phyloP scores from a whole-genome alignment of 2,888 invertebrate genomes.

The Philhelius pedissequus region DNA sequence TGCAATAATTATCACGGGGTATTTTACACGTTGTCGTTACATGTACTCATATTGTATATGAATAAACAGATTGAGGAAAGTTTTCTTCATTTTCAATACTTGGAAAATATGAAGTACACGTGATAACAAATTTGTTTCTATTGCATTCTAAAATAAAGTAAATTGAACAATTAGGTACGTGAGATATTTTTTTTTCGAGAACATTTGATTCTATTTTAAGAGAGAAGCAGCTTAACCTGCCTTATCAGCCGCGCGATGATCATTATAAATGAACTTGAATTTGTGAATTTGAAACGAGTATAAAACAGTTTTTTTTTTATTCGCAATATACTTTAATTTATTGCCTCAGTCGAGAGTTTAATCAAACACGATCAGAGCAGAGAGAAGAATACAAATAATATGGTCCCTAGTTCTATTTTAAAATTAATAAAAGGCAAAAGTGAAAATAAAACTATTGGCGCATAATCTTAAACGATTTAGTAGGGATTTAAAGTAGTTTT shows the following conservation, averaged over 20 bases:
- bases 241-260: not conserved
- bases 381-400: too few relatives aligned
- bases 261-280: not conserved
- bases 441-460: too few relatives aligned
- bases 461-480: too few relatives aligned
- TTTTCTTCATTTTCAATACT: not conserved
- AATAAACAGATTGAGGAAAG: not conserved
- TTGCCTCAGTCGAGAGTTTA: too few relatives aligned
- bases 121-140: not conserved
- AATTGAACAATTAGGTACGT: not conserved
- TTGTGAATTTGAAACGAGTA: too few relatives aligned
- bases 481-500: too few relatives aligned
- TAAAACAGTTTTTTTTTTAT: too few relatives aligned
- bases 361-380: too few relatives aligned
- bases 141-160: not conserved
- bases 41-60: too few relatives aligned
- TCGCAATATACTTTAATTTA: too few relatives aligned
- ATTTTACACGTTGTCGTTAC: not conserved
- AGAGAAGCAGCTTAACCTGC: not conserved
- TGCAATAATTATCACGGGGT: not conserved
- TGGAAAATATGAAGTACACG: not conserved
- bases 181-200: not conserved
- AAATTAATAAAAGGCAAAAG: too few relatives aligned
- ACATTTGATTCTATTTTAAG: not conserved
- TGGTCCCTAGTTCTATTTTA: too few relatives aligned